Percentiles rank a stretch among this genome's conserved stretches.
Conservation (phyloP, 2,797 vertebrate species). For the Choloepus didactylus region DNA sequence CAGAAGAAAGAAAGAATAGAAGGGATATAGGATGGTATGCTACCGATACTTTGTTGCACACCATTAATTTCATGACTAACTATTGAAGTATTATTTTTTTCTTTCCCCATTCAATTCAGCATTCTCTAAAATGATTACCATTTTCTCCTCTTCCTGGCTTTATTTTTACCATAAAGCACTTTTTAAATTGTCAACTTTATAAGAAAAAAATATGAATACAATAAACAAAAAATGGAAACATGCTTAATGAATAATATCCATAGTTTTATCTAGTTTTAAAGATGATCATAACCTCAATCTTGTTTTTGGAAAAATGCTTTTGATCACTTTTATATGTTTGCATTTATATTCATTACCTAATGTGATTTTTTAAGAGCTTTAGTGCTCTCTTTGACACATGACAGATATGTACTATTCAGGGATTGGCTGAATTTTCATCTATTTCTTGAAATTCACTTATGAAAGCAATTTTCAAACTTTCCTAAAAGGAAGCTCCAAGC, state of each 20-base stretch:
- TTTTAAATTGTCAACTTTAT: neutral
- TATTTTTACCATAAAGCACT: neutral
- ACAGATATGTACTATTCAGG: neutral
- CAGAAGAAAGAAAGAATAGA: neutral
- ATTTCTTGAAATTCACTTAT: constrained; percentile 60
- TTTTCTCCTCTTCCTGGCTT: neutral
- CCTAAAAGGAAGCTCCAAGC: constrained; percentile 70
- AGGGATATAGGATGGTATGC: neutral
- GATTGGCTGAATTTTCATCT: constrained; percentile 15
- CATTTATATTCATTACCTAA: neutral
- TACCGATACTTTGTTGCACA: neutral
- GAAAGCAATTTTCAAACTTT: constrained; percentile 69
- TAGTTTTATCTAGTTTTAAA: constrained; percentile 13
- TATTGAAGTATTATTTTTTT: neutral
- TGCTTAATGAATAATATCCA: neutral
- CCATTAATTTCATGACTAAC: neutral
- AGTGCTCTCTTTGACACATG: neutral
- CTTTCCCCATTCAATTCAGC: neutral
- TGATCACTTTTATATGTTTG: neutral
- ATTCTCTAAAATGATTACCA: neutral
- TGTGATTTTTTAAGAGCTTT: neutral
- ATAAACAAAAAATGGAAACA: neutral
- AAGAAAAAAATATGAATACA: neutral
- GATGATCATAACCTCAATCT: neutral
- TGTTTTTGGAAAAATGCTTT: neutral